Conservation (phyloP, 2,113 vertebrate genomes). For the Andinoacara biseriatus region DNA sequence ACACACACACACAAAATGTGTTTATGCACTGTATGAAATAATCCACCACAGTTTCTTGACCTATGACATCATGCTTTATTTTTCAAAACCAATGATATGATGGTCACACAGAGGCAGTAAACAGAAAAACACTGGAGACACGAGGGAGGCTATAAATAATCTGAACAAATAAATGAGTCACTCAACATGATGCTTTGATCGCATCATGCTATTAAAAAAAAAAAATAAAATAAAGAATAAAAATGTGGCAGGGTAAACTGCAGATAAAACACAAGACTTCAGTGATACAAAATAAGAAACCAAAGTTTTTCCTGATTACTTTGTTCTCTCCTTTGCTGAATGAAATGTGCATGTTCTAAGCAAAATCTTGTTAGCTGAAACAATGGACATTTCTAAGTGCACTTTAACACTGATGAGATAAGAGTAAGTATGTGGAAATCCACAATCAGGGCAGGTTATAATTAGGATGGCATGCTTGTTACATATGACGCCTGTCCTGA, state of each 20-base stretch:
- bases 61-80: conserved; percentile 1
- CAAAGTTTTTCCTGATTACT: conserved; percentile 6
- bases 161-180: conserved; percentile 32
- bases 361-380: background rate
- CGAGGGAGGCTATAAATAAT: conserved; percentile 25
- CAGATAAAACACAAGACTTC: background rate
- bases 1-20: background rate
- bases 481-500: too few relatives aligned
- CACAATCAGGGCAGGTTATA: background rate
- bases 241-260: conserved; percentile 12
- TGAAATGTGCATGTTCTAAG: conserved; percentile 1
- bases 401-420: background rate
- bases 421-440: background rate
- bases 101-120: conserved; percentile 1
- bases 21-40: conserved; percentile 11
- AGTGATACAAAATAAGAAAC: background rate
- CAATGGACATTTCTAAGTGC: background rate
- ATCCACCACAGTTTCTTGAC: conserved; percentile 29
- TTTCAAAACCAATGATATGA: background rate
- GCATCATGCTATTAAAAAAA: background rate
- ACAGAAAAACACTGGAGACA: conserved; percentile 5
- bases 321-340: too few relatives aligned
- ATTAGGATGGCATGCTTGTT: background rate
- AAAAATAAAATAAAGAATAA: too few relatives aligned
- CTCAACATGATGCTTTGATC: conserved; percentile 12